Evolutionary conservation across 2,888 invertebrate species (phyloP).

Genomic region (Adela reaumurella): DNA sequence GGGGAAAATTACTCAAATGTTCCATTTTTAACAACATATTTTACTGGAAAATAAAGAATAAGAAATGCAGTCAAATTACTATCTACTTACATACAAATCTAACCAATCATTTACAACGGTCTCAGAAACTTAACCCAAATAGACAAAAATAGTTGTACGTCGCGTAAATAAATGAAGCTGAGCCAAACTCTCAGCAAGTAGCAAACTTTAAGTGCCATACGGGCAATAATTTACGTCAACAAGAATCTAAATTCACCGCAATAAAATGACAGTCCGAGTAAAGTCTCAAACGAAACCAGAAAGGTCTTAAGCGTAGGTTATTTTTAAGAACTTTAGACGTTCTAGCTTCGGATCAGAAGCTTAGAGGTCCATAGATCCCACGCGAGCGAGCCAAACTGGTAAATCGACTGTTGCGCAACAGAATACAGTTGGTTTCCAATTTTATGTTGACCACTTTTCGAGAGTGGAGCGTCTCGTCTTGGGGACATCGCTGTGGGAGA

Average conservation of each 20-base stretch:
- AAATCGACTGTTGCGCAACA: constrained; percentile 48
- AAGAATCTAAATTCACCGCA: constrained; percentile 40
- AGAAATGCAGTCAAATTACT: too few species aligned
- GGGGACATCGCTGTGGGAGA: too few species aligned
- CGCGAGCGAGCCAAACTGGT: constrained; percentile 45
- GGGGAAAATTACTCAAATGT: too few species aligned
- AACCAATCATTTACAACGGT: too few species aligned
- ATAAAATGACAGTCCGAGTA: constrained; percentile 37
- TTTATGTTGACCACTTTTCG: constrained; percentile 44
- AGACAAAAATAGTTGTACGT: too few species aligned
- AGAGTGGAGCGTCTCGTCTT: too few species aligned
- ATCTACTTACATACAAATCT: too few species aligned
- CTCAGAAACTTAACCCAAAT: too few species aligned
- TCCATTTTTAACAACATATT: too few species aligned
- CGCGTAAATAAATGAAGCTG: too few species aligned
- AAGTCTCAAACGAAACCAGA: constrained; percentile 18
- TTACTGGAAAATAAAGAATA: too few species aligned
- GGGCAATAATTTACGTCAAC: constrained; percentile 40
- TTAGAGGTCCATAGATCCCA: constrained; percentile 32
- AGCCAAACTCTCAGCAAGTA: neutral
- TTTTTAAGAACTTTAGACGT: neutral
- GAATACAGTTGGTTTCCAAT: constrained; percentile 54
- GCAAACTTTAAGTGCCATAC: constrained; percentile 24
- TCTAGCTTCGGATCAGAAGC: neutral
- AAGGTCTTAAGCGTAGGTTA: constrained; percentile 23